Conservation (phyloP, 2,797 vertebrate species). For the Cichlasoma orientale region DNA sequence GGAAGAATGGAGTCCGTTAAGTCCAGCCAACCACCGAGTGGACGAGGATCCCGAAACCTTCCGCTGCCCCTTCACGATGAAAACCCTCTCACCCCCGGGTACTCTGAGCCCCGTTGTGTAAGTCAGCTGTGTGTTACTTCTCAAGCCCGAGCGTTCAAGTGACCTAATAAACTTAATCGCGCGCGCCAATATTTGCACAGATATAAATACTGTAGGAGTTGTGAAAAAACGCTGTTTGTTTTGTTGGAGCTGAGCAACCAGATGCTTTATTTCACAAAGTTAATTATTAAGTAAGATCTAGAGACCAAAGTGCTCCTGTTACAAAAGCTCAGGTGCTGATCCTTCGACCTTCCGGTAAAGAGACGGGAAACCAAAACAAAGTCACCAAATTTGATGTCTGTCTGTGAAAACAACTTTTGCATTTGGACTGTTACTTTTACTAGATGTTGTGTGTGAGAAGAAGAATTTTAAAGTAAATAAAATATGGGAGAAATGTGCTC, state of each 20-base stretch:
- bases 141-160: slow-evolving; percentile 2
- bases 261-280: slow-evolving; percentile 51
- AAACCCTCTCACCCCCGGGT: slow-evolving; percentile 81
- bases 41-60: slow-evolving; percentile 70
- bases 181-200: neutral
- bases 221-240: slow-evolving; percentile 49
- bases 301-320: slow-evolving; percentile 51
- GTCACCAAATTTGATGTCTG: neutral
- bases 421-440: neutral
- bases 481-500: too few relatives aligned
- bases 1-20: slow-evolving; percentile 57
- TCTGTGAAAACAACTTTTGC: neutral
- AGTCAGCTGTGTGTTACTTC: slow-evolving; percentile 65
- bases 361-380: neutral
- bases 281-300: slow-evolving; percentile 71
- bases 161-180: neutral
- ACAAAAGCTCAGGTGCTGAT: slow-evolving; percentile 26
- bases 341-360: neutral
- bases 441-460: too few relatives aligned
- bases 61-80: slow-evolving; percentile 71
- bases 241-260: slow-evolving; percentile 54
- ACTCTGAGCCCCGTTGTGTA: slow-evolving; percentile 84
- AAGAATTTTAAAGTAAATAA: slow-evolving; percentile 11
- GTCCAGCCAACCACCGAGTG: slow-evolving; percentile 61
- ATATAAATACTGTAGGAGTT: slow-evolving; percentile 1